These are phyloP conservation scores for Standfussiana lucernea DNA, from an alignment of 2,888 invertebrate species.

Conservation along the genomic window DNA sequence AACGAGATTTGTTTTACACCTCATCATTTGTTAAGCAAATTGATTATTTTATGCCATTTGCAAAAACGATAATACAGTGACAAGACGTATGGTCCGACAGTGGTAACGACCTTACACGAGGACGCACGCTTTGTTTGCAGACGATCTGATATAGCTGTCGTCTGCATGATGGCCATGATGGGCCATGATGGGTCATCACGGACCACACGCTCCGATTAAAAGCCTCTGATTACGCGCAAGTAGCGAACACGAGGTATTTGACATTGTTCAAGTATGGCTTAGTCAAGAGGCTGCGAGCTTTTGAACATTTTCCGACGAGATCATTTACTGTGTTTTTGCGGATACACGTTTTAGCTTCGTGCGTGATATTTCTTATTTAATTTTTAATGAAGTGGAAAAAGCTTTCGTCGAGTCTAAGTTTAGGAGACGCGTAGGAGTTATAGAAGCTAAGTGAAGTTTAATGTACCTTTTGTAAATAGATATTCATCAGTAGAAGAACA, in stretches of 20 bases:
- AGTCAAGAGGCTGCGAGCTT: slow-evolving; percentile 49
- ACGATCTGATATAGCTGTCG: slow-evolving; percentile 70
- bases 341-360: slow-evolving; percentile 34
- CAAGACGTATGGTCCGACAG: slow-evolving; percentile 53
- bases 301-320: slow-evolving; percentile 58
- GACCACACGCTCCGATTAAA: slow-evolving; percentile 67
- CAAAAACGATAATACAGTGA: slow-evolving; percentile 43
- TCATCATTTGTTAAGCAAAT: slow-evolving; percentile 48
- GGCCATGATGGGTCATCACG: slow-evolving; percentile 8
- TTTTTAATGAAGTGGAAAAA: slow-evolving; percentile 35
- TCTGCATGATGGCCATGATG: slow-evolving; percentile 60
- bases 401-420: neutral
- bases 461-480: neutral
- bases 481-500: slow-evolving; percentile 8
- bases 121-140: slow-evolving; percentile 64
- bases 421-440: neutral
- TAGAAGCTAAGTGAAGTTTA: neutral
- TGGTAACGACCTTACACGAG: slow-evolving; percentile 64
- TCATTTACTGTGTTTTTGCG: slow-evolving; percentile 38
- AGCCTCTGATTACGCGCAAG: slow-evolving; percentile 65
- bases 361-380: slow-evolving; percentile 23
- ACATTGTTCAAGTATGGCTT: slow-evolving; percentile 61
- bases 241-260: slow-evolving; percentile 66
- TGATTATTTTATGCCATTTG: slow-evolving; percentile 43
- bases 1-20: slow-evolving; percentile 1